A percentile compares a stretch with the other conserved stretches of the same genome.
phyloP scores from a whole-genome alignment of 2,888 invertebrate genomes.

The Spatulosminthurus flaviceps region DNA sequence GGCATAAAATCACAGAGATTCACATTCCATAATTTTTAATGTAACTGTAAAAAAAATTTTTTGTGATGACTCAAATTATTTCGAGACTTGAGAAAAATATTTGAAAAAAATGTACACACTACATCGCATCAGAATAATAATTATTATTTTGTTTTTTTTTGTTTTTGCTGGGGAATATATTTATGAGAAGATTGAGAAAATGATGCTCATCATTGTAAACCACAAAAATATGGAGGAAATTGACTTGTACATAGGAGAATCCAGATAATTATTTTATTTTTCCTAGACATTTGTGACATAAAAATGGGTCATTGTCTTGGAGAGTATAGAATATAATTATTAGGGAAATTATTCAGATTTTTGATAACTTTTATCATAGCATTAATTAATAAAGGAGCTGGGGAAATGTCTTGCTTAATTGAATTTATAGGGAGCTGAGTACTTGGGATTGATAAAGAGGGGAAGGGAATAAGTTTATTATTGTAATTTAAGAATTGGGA shows the following conservation, averaged over 20 bases:
- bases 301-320: too few relatives aligned
- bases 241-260: not conserved
- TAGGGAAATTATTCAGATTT: too few relatives aligned
- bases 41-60: slow-evolving; percentile 1
- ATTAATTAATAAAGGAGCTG: too few relatives aligned
- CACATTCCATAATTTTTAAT: not conserved
- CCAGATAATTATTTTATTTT: not conserved
- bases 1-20: not conserved
- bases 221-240: not conserved
- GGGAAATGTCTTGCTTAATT: too few relatives aligned
- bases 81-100: not conserved
- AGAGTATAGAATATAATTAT: too few relatives aligned
- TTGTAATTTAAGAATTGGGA: not conserved
- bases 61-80: not conserved
- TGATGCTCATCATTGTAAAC: not conserved
- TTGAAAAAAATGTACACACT: too few relatives aligned
- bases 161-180: too few relatives aligned
- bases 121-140: too few relatives aligned
- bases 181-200: not conserved
- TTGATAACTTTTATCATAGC: too few relatives aligned
- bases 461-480: not conserved
- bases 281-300: not conserved
- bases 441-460: not conserved
- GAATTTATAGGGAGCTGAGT: not conserved
- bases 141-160: too few relatives aligned